Evolutionary conservation across 2,113 vertebrate genomes (phyloP).

Genomic region (Malurus elegans): DNA sequence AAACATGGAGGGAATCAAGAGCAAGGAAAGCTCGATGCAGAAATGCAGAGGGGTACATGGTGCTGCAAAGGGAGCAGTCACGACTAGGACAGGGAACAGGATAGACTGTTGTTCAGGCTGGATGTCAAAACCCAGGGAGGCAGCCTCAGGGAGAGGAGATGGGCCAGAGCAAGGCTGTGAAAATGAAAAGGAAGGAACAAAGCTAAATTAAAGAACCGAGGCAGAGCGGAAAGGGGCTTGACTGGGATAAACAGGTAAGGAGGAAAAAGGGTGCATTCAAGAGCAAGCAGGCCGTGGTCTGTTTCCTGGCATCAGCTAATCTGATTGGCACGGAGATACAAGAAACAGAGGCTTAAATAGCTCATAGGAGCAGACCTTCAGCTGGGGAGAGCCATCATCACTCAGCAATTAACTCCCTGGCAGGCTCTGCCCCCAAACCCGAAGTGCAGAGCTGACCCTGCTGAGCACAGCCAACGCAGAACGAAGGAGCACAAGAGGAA

Average conservation of each 20-base stretch:
- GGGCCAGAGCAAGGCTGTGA: not conserved
- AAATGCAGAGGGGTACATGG: not conserved
- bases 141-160: not conserved
- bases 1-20: not conserved
- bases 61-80: not conserved
- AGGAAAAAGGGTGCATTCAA: conserved; percentile 54
- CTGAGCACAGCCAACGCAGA: not conserved
- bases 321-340: conserved; percentile 48
- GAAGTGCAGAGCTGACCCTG: not conserved
- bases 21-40: not conserved
- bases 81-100: not conserved
- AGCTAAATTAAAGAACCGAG: not conserved
- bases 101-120: not conserved
- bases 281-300: conserved; percentile 27
- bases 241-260: conserved; percentile 48
- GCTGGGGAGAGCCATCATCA: conserved; percentile 29
- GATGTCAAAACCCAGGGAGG: not conserved
- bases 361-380: conserved; percentile 47
- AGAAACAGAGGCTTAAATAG: conserved; percentile 54
- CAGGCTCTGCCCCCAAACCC: not conserved
- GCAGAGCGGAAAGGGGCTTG: conserved; percentile 1
- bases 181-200: conserved; percentile 46
- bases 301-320: conserved; percentile 61
- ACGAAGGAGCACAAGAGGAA: not conserved
- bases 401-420: conserved; percentile 17